phyloP scores from a whole-genome alignment of 2,888 invertebrate species.

The Rotaria macrura region DNA sequence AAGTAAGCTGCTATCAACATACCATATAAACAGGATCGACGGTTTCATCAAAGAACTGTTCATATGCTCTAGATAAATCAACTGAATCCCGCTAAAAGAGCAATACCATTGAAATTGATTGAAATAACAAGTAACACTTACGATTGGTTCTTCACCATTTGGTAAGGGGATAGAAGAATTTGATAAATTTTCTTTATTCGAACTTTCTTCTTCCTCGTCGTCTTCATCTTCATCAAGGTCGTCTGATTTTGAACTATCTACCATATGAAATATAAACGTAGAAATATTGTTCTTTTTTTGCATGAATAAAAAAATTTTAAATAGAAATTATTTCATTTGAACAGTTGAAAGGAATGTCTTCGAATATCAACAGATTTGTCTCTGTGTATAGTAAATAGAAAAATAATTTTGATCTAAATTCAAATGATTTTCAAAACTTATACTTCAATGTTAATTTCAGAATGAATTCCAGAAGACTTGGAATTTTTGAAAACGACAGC shows the following conservation, averaged over 20 bases:
- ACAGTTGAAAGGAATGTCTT: too few relatives aligned
- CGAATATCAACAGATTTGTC: too few relatives aligned
- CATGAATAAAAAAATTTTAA: too few relatives aligned
- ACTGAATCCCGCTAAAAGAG: neutral
- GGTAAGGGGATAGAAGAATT: neutral
- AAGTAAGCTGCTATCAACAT: neutral
- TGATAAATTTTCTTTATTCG: neutral
- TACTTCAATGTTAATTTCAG: too few relatives aligned
- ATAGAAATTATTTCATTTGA: too few relatives aligned
- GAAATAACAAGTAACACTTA: neutral
- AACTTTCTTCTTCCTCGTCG: neutral
- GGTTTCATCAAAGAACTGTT: conserved; percentile 11
- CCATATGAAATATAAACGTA: neutral
- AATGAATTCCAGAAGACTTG: too few relatives aligned
- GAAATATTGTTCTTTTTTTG: too few relatives aligned
- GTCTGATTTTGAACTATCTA: neutral
- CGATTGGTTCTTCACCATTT: neutral
- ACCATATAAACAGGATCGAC: neutral
- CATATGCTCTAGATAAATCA: neutral
- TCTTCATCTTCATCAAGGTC: neutral
- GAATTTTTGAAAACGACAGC: too few relatives aligned
- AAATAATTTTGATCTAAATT: too few relatives aligned
- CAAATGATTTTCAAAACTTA: too few relatives aligned
- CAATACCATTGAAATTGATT: too few relatives aligned
- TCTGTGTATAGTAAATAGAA: too few relatives aligned